Percentiles rank a stretch among this genome's conserved stretches.
Evolutionary conservation across 2,888 invertebrate species (phyloP).

Genomic region (Chymomyza caudatula): DNA sequence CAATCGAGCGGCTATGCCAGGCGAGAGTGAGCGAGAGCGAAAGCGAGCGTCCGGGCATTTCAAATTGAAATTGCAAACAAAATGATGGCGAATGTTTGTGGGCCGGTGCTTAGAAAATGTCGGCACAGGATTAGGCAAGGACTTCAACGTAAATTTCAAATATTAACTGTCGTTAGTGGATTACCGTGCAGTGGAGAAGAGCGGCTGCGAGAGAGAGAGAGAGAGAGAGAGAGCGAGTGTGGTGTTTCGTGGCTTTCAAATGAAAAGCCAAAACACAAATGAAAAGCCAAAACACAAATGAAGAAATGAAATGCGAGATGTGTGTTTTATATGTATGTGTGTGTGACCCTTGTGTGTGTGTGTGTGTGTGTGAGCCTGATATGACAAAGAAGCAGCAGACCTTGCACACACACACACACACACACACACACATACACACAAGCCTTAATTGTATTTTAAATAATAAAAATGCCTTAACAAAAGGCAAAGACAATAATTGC

Average conservation of each 20-base stretch:
- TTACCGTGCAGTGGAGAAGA: background rate
- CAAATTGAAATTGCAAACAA: background rate
- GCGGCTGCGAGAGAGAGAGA: background rate
- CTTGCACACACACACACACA: background rate
- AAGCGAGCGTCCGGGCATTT: background rate
- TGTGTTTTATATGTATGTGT: too few species aligned
- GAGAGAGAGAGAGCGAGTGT: background rate
- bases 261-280: background rate
- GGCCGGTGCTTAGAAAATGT: background rate
- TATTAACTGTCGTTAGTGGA: background rate
- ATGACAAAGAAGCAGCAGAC: too few species aligned
- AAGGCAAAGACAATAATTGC: constrained; percentile 39
- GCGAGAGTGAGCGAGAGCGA: too few species aligned
- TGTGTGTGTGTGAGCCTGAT: background rate
- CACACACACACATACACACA: background rate
- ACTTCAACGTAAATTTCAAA: constrained; percentile 1
- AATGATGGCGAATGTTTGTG: background rate
- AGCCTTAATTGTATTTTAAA: constrained; percentile 52
- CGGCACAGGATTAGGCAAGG: background rate
- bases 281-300: background rate
- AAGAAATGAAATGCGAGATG: background rate
- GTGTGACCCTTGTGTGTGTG: too few species aligned
- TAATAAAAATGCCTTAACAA: constrained; percentile 53
- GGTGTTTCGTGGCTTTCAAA: background rate
- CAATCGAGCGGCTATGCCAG: background rate